A percentile compares a stretch with the other conserved stretches of the same genome.
phyloP scores from a whole-genome alignment of 2,888 invertebrate species.

The Endomychus coccineus region DNA sequence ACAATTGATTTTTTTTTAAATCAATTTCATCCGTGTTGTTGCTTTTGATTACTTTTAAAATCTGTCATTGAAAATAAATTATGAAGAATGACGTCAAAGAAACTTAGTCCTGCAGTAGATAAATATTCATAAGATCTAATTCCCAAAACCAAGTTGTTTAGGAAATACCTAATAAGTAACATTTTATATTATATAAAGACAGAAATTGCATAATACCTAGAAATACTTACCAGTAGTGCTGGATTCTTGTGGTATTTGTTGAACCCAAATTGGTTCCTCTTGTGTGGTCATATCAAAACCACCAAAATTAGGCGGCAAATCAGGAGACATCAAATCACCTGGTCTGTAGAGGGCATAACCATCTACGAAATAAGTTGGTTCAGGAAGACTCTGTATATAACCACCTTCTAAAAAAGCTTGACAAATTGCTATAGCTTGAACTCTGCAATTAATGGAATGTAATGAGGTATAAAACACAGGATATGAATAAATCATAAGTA shows the following conservation, averaged over 20 bases:
- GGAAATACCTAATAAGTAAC: background rate
- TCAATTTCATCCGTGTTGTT: too few species aligned
- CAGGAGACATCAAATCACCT: slow-evolving; percentile 36
- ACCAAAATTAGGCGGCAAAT: slow-evolving; percentile 31
- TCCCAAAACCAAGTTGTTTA: background rate
- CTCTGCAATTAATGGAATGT: slow-evolving; percentile 50
- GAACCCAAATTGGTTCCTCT: slow-evolving; percentile 58
- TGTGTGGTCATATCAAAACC: slow-evolving; percentile 39
- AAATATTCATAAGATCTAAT: background rate
- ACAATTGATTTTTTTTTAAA: too few species aligned
- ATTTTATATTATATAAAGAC: background rate
- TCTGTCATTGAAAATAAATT: too few species aligned
- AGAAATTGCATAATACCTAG: background rate
- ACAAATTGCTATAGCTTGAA: slow-evolving; percentile 70
- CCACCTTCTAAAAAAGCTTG: slow-evolving; percentile 71
- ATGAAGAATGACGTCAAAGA: too few species aligned
- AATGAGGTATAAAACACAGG: too few species aligned
- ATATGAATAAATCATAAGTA: background rate
- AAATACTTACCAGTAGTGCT: slow-evolving; percentile 29
- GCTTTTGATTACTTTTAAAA: too few species aligned
- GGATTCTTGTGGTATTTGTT: slow-evolving; percentile 36
- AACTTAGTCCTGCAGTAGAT: too few species aligned
- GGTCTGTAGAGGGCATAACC: slow-evolving; percentile 46
- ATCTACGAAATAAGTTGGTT: slow-evolving; percentile 48
- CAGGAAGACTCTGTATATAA: slow-evolving; percentile 61